Evolutionary conservation across 2,797 vertebrate genomes (phyloP).

Genomic region (Cyprinella venusta): DNA sequence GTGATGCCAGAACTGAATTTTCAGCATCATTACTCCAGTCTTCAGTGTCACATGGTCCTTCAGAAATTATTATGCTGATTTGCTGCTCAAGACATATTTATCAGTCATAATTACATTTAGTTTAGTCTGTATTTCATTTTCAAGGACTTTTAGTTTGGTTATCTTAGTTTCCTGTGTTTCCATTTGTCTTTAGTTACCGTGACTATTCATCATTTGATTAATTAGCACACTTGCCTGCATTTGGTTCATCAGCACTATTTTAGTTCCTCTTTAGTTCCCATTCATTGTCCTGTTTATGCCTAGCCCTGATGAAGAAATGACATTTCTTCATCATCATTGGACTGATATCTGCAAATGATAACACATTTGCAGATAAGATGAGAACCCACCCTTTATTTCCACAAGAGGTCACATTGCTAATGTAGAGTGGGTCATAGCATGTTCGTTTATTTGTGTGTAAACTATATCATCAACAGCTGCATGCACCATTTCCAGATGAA

Average conservation of each 20-base stretch:
- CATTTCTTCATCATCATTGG: too few relatives aligned
- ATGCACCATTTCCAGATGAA: slow-evolving; percentile 9
- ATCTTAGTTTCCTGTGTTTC: neutral
- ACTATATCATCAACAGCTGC: neutral
- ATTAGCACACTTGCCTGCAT: neutral
- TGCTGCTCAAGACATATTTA: too few relatives aligned
- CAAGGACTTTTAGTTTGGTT: neutral
- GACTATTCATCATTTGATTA: neutral
- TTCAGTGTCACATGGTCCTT: too few relatives aligned
- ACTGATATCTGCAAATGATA: too few relatives aligned
- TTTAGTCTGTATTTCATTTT: neutral
- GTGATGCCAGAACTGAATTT: too few relatives aligned
- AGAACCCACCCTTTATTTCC: neutral
- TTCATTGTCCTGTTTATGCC: neutral
- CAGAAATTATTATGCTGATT: too few relatives aligned
- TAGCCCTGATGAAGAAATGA: too few relatives aligned
- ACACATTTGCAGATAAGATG: neutral
- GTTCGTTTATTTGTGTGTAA: slow-evolving; percentile 10
- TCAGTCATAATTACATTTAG: too few relatives aligned
- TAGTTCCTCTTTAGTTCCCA: neutral
- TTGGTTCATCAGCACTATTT: neutral
- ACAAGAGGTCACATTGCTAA: neutral
- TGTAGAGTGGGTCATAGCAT: neutral
- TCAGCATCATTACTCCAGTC: too few relatives aligned
- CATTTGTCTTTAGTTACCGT: neutral